Base-by-base conservation (phyloP, 2,113 vertebrate species). In the Trichomycterus rosablanca region DNA sequence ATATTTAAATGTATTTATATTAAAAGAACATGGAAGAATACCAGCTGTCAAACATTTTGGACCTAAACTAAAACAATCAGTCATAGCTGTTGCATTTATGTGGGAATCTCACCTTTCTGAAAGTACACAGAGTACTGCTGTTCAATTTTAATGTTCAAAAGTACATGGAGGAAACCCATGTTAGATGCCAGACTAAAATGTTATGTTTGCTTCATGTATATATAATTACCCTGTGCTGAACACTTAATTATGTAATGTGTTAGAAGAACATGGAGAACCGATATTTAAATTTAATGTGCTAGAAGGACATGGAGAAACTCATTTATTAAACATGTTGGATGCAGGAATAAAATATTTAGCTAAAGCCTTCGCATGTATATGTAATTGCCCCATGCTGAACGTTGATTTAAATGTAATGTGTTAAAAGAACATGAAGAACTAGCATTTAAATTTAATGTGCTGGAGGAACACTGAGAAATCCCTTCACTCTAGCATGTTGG, bases 371-470 rank as follows among this genome's bases (percentile, higher is more conserved):
- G n/a, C n/a, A 56, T 56, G 35, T 15, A 55, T 20, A 40, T 39
- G 52, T 55, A 24, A 59, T 10, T 59, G 40, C 2, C 12, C 39
- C n/a, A 2, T 58, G 15, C 24, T 44, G 16, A 32, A 30, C 15
- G 18, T 9, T 14, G 8, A 55, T 55, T 55, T 15, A 40, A 40
- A 40, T 24, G 14, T 40, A 40, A 40, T 40, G 37, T 40, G 37
- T 5, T 40, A 40, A 40, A 40, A 40, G 37, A n/a, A 40, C 37
- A 40, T 14, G 37, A 14, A 40, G 37, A n/a, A 40, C 37, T n/a
- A n/a, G 37, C 37, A 40, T 40, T 40, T 40, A 40, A 40, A 40
- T 40, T 40, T 40, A 40, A 40, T 40, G 37, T 40, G 37, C 15
- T 40, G 37, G 15, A 30, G 15, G 37, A 40, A 40, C 37, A 40